A percentile compares a stretch with the other conserved stretches of the same genome.
phyloP scores from a whole-genome alignment of 2,797 vertebrate species.

The Linurgus olivaceus region DNA sequence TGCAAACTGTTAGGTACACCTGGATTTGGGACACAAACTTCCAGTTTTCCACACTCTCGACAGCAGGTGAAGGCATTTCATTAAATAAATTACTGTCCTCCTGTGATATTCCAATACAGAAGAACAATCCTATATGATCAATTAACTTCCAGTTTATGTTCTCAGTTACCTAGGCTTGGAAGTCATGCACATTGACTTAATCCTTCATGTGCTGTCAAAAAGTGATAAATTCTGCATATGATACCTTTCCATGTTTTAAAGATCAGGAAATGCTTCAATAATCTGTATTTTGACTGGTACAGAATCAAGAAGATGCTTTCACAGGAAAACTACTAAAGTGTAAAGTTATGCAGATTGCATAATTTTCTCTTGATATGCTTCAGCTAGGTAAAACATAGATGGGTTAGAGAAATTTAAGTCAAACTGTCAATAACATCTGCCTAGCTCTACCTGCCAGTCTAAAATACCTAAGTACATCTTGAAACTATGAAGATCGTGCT shows the following conservation, averaged over 20 bases:
- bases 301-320: neutral
- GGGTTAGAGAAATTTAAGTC: neutral
- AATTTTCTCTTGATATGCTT: neutral
- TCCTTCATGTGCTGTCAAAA: neutral
- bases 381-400: neutral
- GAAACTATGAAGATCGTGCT: neutral
- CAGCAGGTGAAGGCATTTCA: neutral
- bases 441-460: neutral
- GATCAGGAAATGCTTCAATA: neutral
- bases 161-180: neutral
- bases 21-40: neutral
- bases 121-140: neutral
- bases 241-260: neutral
- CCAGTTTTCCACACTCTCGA: neutral
- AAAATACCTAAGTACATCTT: neutral
- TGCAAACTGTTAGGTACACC: neutral
- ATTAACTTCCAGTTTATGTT: neutral
- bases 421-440: neutral
- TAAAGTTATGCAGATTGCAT: neutral
- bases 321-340: neutral
- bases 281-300: neutral
- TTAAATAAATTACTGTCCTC: neutral
- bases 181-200: neutral
- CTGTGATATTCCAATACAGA: neutral
- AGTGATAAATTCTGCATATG: neutral